A percentile compares a stretch with the other conserved stretches of the same genome.
phyloP scores from a whole-genome alignment of 2,113 vertebrate genomes.

The Calidris pugnax region DNA sequence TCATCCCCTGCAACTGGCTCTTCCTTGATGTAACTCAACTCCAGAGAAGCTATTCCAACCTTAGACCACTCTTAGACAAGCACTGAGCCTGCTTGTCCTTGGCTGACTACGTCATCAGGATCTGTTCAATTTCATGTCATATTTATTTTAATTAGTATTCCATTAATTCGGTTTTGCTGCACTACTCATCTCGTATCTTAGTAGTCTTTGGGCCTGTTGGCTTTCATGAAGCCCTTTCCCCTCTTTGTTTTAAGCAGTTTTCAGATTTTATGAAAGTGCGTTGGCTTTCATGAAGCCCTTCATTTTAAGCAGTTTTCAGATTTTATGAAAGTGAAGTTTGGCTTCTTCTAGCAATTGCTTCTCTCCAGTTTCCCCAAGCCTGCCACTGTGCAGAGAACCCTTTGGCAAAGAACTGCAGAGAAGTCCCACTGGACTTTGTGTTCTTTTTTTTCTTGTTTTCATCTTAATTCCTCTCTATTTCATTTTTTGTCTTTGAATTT shows the following conservation, averaged over 20 bases:
- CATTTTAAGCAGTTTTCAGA: no score
- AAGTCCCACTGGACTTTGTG: background rate
- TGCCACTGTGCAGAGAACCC: background rate
- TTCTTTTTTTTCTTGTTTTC: background rate
- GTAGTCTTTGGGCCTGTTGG: background rate
- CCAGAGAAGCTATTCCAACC: background rate
- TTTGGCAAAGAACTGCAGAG: background rate
- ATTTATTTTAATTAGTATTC: background rate
- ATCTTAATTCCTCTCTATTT: background rate
- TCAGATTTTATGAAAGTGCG: background rate
- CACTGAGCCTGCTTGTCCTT: background rate
- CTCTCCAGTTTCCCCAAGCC: background rate
- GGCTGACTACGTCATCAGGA: background rate
- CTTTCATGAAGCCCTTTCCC: background rate
- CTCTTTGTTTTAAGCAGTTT: background rate
- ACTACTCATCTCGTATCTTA: background rate
- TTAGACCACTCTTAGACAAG: background rate
- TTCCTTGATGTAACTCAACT: background rate
- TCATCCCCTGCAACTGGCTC: background rate
- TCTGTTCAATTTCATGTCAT: background rate
- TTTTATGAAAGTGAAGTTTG: background rate
- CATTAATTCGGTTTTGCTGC: background rate
- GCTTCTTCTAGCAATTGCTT: background rate
- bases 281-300: background rate
- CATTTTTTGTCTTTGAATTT: background rate